A percentile compares a stretch with the other conserved stretches of the same genome.
Conservation (phyloP, 2,113 vertebrate genomes). For the Macrotis lagotis region DNA sequence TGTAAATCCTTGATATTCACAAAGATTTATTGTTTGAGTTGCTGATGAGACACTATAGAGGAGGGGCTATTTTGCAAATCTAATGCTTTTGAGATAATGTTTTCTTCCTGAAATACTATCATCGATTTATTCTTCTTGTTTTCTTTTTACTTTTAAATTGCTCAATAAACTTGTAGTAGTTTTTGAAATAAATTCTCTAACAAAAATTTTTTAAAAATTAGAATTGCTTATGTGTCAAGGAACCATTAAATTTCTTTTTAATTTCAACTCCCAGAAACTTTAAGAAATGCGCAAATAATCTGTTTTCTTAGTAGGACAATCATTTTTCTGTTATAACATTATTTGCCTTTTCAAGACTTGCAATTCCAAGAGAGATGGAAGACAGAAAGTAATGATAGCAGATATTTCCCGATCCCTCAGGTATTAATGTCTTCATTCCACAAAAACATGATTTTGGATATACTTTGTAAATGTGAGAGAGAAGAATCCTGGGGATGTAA, state of each 20-base stretch:
- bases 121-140: constrained; percentile 69
- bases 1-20: background rate
- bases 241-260: constrained; percentile 52
- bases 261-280: constrained; percentile 20
- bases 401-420: background rate
- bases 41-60: constrained; percentile 52
- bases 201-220: constrained; percentile 52
- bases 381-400: background rate
- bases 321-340: background rate
- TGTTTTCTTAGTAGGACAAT: background rate
- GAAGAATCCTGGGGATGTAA: background rate
- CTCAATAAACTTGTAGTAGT: constrained; percentile 65
- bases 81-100: constrained; percentile 45
- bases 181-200: constrained; percentile 61
- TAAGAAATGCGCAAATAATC: background rate
- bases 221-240: constrained; percentile 55
- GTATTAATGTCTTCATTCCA: background rate
- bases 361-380: background rate
- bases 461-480: background rate
- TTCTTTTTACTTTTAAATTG: constrained; percentile 65
- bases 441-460: background rate
- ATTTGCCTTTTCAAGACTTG: background rate
- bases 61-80: constrained; percentile 60
- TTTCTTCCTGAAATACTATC: constrained; percentile 63
- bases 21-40: constrained; percentile 62